phyloP scores from a whole-genome alignment of 37 sponge, comb jelly and placozoan species.

The Geodia barretti region DNA sequence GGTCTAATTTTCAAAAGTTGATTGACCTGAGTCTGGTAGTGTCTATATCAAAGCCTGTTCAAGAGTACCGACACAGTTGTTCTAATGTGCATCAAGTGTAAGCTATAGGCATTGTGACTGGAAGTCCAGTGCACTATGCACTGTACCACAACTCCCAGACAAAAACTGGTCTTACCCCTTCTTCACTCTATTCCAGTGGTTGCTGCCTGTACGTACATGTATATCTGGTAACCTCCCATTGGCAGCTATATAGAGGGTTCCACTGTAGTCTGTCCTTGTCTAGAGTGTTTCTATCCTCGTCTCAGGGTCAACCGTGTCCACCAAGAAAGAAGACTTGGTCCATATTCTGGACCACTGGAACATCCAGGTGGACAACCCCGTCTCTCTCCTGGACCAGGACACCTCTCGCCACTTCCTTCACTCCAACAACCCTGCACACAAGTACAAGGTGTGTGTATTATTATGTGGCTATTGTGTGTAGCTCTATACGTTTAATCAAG shows the following conservation, averaged over 20 bases:
- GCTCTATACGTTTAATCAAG: not conserved
- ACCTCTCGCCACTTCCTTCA: conserved; percentile 94
- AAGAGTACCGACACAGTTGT: too few species aligned
- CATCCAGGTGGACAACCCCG: conserved; percentile 97
- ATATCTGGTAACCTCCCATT: not conserved
- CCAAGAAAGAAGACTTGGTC: conserved; percentile 87
- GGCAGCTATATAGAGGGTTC: too few species aligned
- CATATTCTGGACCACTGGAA: conserved; percentile 86
- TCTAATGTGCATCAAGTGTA: too few species aligned
- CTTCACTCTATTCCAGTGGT: too few species aligned
- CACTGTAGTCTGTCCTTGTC: not conserved
- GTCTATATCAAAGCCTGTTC: too few species aligned
- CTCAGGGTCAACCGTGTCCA: conserved; percentile 68
- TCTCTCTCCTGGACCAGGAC: conserved; percentile 95
- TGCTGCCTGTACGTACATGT: not conserved
- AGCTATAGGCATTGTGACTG: too few species aligned
- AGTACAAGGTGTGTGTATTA: conserved; percentile 66
- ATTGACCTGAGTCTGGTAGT: too few species aligned
- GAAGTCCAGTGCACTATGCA: too few species aligned
- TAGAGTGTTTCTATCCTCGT: not conserved
- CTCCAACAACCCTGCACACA: conserved; percentile 59
- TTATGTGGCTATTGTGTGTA: not conserved
- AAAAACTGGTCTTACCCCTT: too few species aligned
- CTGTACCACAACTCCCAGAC: too few species aligned
- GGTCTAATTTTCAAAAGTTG: too few species aligned